Evolutionary conservation across 2,888 invertebrate species (phyloP), one percentile per base, ranked within the genome.

Genomic region (Habrosyne pyritoides): DNA sequence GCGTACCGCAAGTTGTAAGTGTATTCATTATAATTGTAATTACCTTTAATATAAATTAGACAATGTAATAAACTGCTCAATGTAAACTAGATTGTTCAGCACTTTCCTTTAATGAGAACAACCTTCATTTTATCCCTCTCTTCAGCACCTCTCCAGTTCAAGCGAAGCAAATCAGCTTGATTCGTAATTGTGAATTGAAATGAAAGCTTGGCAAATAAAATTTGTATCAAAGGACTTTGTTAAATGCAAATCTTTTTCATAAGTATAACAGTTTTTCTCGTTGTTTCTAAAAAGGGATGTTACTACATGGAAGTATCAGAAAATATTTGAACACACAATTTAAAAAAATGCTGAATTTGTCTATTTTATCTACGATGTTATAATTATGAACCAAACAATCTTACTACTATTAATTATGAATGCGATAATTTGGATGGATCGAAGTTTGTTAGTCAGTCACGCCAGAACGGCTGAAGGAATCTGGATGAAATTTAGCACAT

Each of bases 131-230:
- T 42, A 42, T 42, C 14, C 18, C 42, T 7, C 42, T 42, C 12
- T 42, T 18, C 42, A 42, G 18, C 18, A 18, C n/a, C 42, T 42
- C 8, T 42, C 18, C 42, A 18, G 42, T 18, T 18, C 42, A 18
- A 42, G 42, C 42, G 42, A 18, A 18, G 14, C 18, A 18, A 42
- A 42, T 18, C 42, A 18, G 42, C 42, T 42, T 42, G 42, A 42
- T 42, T 42, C 18, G 42, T n/a, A 42, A 42, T 42, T 42, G 42
- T 42, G 42, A 42, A 18, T 42, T 42, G 18, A 42, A 42, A 42
- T 18, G 42, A 42, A 42, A 42, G 42, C 18, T 42, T 18, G 18
- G 8, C 42, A 42, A 18, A 42, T 36, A 14, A 36, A 36, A 36
- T 14, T 36, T 14, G 1, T 6, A n/a, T 33, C 33, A 36, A 14